These are phyloP conservation scores for Drosophila ficusphila DNA, from an alignment of 1,140 invertebrate species.

Conservation along the genomic window DNA sequence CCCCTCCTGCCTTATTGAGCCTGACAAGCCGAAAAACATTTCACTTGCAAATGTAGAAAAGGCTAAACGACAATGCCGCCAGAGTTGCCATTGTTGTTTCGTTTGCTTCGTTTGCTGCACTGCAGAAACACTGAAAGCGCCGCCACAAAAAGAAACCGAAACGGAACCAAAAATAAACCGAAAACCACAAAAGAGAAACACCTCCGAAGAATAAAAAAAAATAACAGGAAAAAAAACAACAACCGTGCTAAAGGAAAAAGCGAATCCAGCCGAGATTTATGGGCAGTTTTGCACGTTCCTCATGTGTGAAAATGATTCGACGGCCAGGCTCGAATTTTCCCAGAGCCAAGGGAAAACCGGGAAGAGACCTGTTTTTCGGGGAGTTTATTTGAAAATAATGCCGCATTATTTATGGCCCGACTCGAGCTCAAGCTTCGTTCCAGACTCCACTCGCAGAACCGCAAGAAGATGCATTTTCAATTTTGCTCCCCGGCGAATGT, in stretches of 20 bases:
- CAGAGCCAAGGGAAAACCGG: background rate
- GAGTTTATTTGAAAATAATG: constrained; percentile 82
- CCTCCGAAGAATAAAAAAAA: constrained; percentile 12
- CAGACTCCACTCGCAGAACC: constrained; percentile 24
- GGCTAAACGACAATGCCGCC: constrained; percentile 59
- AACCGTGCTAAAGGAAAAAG: constrained; percentile 8
- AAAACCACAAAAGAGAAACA: constrained; percentile 16
- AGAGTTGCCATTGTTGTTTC: constrained; percentile 47
- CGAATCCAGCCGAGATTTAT: constrained; percentile 60
- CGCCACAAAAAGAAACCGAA: constrained; percentile 15
- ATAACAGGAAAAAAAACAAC: constrained; percentile 1
- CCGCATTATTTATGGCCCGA: constrained; percentile 73
- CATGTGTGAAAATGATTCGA: constrained; percentile 81
- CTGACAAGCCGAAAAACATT: constrained; percentile 70
- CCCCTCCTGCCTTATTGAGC: constrained; percentile 35
- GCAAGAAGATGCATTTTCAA: constrained; percentile 63
- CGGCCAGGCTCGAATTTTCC: constrained; percentile 39
- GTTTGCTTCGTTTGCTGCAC: constrained; percentile 31
- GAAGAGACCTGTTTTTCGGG: constrained; percentile 27
- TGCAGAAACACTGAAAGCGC: constrained; percentile 68
- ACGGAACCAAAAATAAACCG: constrained; percentile 3
- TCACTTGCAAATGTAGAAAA: constrained; percentile 71
- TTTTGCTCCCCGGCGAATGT: constrained; percentile 58
- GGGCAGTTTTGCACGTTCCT: constrained; percentile 74
- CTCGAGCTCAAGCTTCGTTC: constrained; percentile 21